A percentile compares a stretch with the other conserved stretches of the same genome.
Evolutionary conservation across 2,888 invertebrate species (phyloP).

Genomic region (Teinopalpus imperialis): DNA sequence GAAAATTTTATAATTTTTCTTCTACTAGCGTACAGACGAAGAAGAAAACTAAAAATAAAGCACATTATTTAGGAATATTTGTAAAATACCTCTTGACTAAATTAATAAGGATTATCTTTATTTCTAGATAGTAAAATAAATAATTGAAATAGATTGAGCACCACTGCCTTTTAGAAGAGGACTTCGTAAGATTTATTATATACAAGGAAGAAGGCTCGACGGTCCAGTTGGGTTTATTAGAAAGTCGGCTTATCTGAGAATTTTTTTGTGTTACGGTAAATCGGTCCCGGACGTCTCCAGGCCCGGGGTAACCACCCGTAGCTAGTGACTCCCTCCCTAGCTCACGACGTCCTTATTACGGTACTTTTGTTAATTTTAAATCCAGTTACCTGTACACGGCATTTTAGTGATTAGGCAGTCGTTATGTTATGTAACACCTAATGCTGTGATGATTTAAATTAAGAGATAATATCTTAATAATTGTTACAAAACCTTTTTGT

Average conservation of each 20-base stretch:
- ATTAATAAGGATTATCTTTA: too few species aligned
- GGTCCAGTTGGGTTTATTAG: slow-evolving; percentile 72
- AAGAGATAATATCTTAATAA: slow-evolving; percentile 3
- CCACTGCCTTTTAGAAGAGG: slow-evolving; percentile 54
- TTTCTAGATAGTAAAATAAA: too few species aligned
- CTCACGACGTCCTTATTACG: slow-evolving; percentile 20
- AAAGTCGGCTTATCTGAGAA: slow-evolving; percentile 76
- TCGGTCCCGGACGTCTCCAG: slow-evolving; percentile 51
- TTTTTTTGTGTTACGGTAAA: slow-evolving; percentile 78
- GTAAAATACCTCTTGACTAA: too few species aligned
- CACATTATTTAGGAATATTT: too few species aligned
- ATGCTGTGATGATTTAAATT: slow-evolving; percentile 2
- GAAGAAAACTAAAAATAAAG: too few species aligned
- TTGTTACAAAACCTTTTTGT: too few species aligned
- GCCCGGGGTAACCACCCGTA: slow-evolving; percentile 9
- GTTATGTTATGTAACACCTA: slow-evolving; percentile 12
- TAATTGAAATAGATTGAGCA: slow-evolving; percentile 47
- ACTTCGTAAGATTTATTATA: slow-evolving; percentile 78
- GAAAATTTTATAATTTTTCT: too few species aligned
- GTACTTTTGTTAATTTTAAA: slow-evolving; percentile 16
- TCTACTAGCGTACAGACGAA: too few species aligned
- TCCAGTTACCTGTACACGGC: slow-evolving; percentile 14
- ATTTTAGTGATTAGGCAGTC: slow-evolving; percentile 8
- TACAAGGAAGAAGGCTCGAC: slow-evolving; percentile 69
- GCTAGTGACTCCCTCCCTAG: not conserved